A percentile compares a stretch with the other conserved stretches of the same genome.
Evolutionary conservation across 2,113 vertebrate species (phyloP).

Genomic region (Apteryx owenii): DNA sequence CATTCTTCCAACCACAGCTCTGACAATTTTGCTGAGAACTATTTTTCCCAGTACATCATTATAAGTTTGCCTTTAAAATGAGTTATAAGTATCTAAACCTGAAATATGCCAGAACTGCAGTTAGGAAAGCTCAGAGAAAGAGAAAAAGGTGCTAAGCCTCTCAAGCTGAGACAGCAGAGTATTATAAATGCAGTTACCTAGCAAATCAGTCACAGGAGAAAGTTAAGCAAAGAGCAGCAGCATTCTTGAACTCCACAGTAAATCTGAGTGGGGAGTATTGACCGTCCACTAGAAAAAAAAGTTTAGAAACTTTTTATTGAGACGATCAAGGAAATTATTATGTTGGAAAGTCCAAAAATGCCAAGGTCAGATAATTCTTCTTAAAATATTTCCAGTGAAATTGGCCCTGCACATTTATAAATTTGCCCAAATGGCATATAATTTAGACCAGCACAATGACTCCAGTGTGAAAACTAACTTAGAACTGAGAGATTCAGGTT

Average conservation of each 20-base stretch:
- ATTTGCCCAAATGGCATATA: neutral
- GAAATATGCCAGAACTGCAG: constrained; percentile 18
- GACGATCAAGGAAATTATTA: neutral
- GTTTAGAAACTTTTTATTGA: constrained; percentile 29
- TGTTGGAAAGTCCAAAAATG: neutral
- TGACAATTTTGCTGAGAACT: constrained; percentile 19
- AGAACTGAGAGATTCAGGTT: neutral
- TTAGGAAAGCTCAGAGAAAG: constrained; percentile 35
- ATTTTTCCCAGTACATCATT: neutral
- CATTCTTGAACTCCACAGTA: constrained; percentile 2
- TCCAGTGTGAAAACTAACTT: neutral
- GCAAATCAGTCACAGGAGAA: constrained; percentile 20
- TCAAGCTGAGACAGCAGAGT: neutral
- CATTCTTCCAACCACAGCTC: neutral
- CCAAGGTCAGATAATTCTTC: neutral
- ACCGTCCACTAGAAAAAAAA: neutral
- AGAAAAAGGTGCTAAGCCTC: constrained; percentile 37
- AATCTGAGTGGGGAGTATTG: constrained; percentile 27
- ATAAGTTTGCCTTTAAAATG: constrained; percentile 45
- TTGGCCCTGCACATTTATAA: neutral
- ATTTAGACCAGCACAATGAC: neutral
- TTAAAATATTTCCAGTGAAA: neutral
- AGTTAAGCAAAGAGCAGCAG: constrained; percentile 15
- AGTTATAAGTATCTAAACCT: constrained; percentile 45
- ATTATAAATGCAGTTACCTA: constrained; percentile 14